phyloP scores from a whole-genome alignment of 2,888 invertebrate species.

The Macropis europaea region DNA sequence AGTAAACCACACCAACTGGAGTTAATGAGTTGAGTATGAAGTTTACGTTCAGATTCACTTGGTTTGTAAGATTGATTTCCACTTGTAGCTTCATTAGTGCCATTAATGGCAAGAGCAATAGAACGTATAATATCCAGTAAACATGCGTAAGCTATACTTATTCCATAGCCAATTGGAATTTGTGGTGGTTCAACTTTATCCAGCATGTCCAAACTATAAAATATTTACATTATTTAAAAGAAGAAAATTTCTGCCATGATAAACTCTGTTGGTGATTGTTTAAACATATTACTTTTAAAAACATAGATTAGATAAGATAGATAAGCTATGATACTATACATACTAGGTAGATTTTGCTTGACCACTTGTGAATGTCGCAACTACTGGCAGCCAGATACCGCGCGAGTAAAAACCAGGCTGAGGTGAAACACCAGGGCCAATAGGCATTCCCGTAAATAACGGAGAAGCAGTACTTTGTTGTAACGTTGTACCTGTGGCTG shows the following conservation, averaged over 20 bases:
- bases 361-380: slow-evolving; percentile 91
- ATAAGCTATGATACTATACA: slow-evolving; percentile 78
- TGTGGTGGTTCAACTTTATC: slow-evolving; percentile 96
- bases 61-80: slow-evolving; percentile 78
- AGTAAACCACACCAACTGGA: slow-evolving; percentile 98
- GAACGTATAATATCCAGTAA: slow-evolving; percentile 95
- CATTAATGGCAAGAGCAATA: slow-evolving; percentile 87
- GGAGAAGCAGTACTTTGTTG: slow-evolving; percentile 84
- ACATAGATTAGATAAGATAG: no score
- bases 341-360: slow-evolving; percentile 95
- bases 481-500: slow-evolving; percentile 71
- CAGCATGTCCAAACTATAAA: slow-evolving; percentile 93
- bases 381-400: slow-evolving; percentile 95
- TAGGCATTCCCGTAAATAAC: slow-evolving; percentile 84
- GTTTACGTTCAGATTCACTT: slow-evolving; percentile 79
- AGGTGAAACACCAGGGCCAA: slow-evolving; percentile 90
- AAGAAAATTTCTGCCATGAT: neutral
- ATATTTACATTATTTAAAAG: neutral
- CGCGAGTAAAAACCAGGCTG: slow-evolving; percentile 96
- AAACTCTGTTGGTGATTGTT: no score
- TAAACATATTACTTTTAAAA: no score
- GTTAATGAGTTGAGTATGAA: slow-evolving; percentile 89
- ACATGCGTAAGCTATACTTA: slow-evolving; percentile 97
- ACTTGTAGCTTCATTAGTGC: slow-evolving; percentile 80
- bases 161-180: slow-evolving; percentile 98